phyloP scores from a whole-genome alignment of 2,888 invertebrate species.

The Coremacera marginata region DNA sequence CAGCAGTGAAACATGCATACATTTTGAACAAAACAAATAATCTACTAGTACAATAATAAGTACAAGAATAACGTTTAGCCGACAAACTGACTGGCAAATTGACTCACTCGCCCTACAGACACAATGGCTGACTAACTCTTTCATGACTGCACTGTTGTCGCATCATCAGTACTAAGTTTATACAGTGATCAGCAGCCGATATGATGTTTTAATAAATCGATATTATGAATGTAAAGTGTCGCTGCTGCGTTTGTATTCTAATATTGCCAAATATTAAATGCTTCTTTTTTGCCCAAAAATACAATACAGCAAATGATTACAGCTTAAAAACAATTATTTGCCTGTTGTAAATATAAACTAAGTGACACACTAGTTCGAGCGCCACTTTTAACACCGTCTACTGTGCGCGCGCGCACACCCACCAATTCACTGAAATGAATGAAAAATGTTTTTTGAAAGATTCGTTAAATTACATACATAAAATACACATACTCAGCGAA shows the following conservation, averaged over 20 bases:
- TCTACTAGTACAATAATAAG: too few relatives aligned
- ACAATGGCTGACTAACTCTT: constrained; percentile 1
- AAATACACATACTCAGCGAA: not conserved
- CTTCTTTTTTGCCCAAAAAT: not conserved
- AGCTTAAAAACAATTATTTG: not conserved
- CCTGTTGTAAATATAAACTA: not conserved
- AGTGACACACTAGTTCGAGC: too few relatives aligned
- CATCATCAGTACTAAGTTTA: constrained; percentile 25
- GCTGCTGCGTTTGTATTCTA: not conserved
- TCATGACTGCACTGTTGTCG: constrained; percentile 29
- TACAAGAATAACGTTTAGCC: not conserved
- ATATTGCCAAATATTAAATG: not conserved
- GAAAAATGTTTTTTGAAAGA: not conserved
- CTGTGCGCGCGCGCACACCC: not conserved
- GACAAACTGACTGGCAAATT: not conserved
- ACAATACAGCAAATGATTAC: not conserved
- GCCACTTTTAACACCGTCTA: too few relatives aligned
- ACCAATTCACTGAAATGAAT: not conserved
- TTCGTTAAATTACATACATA: too few relatives aligned
- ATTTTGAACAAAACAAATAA: constrained; percentile 7
- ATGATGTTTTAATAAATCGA: not conserved
- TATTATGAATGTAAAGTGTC: not conserved
- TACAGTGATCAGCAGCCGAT: not conserved
- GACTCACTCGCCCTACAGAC: not conserved
- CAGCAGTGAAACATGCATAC: not conserved